Evolutionary conservation across 2,797 vertebrate genomes (phyloP).

Genomic region (Calcarius lapponicus): DNA sequence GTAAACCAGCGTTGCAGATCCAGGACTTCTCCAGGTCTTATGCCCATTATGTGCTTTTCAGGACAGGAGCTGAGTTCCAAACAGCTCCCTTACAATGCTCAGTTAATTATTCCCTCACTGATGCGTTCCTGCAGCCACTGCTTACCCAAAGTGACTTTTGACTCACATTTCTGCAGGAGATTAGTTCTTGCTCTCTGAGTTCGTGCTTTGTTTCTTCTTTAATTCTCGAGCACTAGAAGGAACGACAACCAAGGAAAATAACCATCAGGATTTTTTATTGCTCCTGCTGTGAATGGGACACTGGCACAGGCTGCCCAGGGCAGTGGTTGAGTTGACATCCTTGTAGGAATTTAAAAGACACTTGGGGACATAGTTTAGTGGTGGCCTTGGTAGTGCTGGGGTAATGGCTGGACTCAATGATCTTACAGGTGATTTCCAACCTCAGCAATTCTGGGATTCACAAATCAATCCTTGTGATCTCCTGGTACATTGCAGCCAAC

Average conservation of each 20-base stretch:
- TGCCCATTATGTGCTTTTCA: background rate
- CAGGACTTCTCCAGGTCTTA: background rate
- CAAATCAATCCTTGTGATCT: background rate
- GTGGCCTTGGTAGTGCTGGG: background rate
- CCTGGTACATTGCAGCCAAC: background rate
- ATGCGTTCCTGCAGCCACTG: background rate
- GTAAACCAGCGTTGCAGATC: fast-evolving
- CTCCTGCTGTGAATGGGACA: background rate
- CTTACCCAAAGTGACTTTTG: fast-evolving
- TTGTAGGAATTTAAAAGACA: background rate
- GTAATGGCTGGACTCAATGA: background rate
- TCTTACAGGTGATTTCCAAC: background rate
- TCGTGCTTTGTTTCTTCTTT: constrained; percentile 62
- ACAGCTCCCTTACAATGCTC: background rate
- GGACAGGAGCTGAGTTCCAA: background rate
- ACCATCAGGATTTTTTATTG: fast-evolving
- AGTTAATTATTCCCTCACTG: background rate
- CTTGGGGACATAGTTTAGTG: background rate
- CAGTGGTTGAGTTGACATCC: background rate
- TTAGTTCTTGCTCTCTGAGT: constrained; percentile 60
- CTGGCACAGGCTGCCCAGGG: background rate
- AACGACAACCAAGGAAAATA: background rate
- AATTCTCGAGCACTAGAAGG: constrained; percentile 62
- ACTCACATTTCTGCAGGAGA: constrained; percentile 61
- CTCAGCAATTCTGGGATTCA: background rate